Base-by-base conservation (phyloP, 53 echinoderm and acorn worm species). In the Crossaster papposus region DNA sequence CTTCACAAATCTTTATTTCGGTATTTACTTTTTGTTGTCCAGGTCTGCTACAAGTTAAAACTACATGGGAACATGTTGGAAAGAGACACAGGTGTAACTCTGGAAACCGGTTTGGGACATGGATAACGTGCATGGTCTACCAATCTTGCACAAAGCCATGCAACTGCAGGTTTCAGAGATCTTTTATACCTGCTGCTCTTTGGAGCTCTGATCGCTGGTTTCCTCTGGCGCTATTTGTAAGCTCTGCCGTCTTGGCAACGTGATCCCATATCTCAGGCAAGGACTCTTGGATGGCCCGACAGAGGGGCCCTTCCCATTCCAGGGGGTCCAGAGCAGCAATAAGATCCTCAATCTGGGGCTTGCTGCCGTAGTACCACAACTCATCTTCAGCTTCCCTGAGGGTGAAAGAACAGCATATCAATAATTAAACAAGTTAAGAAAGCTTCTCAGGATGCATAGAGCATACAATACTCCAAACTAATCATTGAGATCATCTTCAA, bases 261-360 rank as follows among this genome's bases (percentile, higher is more conserved):
- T 94, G 93, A 4, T 93, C 94, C 11, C 92, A 81, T 55, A 99
- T 93, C 73, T 99, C 99, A 1, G 90, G 78, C 94, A 96, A 93
- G 50, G 86, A 88, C 44, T 99, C 99, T 22, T 89, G 82, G 32
- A 99, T 91, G 30, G 93, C 90, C 44, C 85, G 86, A 64, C 90
- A 96, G 70, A 99, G 89, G 37, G 95, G 94, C 78, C 82, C 82
- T 76, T 99, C 99, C 94, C 96, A 99, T n/a, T 93, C 92, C 55
- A 89, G 52, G 18, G 96, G 94, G 78, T 99, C 96, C 72, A 99
- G 83, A 35, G 44, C 34, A 1, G 92, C 89, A 88, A 99, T 94
- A 4, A 99, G 83, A 12, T 94, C 95, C 78, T 96, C 99, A 32
- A 99, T 80, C 88, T 96, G 96, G 51, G 91, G 79, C 89, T 95